A percentile compares a stretch with the other conserved stretches of the same genome.
Evolutionary conservation across 2,797 vertebrate genomes (phyloP).

Genomic region (Chelidonichthys spinosus): DNA sequence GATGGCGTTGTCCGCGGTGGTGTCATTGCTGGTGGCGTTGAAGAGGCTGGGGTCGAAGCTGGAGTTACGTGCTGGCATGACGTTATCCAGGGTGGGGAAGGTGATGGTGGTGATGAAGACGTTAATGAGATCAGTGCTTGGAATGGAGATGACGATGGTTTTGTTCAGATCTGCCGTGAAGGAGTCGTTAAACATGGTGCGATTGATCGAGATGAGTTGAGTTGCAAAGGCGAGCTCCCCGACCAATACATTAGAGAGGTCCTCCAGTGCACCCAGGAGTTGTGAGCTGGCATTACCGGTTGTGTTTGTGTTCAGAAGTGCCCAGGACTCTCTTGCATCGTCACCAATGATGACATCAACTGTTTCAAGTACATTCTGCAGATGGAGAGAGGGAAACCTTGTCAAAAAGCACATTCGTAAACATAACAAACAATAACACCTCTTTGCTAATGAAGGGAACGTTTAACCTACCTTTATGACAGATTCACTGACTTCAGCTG

Average conservation of each 20-base stretch:
- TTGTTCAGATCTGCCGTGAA: conserved; percentile 67
- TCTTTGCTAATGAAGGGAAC: background rate
- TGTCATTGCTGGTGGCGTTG: conserved; percentile 7
- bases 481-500: background rate
- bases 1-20: conserved; percentile 45
- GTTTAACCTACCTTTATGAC: conserved; percentile 67
- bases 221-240: conserved; percentile 54
- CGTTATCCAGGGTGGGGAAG: conserved; percentile 80
- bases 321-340: conserved; percentile 74
- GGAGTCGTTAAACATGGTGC: conserved; percentile 52
- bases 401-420: background rate
- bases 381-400: conserved; percentile 22
- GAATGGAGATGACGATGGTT: conserved; percentile 76
- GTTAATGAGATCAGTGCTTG: background rate
- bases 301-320: conserved; percentile 67
- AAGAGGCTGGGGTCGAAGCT: background rate
- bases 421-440: background rate
- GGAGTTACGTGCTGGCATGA: conserved; percentile 73
- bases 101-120: conserved; percentile 83
- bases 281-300: conserved; percentile 69
- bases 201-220: conserved; percentile 71
- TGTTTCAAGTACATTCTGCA: conserved; percentile 85
- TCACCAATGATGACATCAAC: conserved; percentile 77
- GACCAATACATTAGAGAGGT: conserved; percentile 36
- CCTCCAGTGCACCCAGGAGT: conserved; percentile 86